A percentile compares a stretch with the other conserved stretches of the same genome.
Evolutionary conservation across 2,888 invertebrate species (phyloP).

Genomic region (Pogonocherus hispidulus): DNA sequence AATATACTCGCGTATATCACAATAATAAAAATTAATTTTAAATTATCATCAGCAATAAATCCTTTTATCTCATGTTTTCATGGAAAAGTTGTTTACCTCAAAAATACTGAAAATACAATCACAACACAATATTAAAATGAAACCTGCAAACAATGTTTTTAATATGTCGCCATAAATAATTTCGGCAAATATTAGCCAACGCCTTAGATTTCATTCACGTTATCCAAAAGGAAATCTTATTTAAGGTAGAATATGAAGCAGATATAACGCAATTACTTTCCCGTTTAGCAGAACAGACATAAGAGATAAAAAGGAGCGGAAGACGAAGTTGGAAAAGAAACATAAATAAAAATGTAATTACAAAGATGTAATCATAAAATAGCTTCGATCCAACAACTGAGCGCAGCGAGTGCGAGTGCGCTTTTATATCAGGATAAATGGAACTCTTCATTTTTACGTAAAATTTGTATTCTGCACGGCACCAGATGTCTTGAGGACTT

Average conservation of each 20-base stretch:
- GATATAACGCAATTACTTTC: slow-evolving; percentile 48
- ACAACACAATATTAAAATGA: too few relatives aligned
- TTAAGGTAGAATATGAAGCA: slow-evolving; percentile 45
- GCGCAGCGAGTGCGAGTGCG: slow-evolving; percentile 31
- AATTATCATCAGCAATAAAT: too few relatives aligned
- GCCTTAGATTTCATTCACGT: slow-evolving; percentile 40
- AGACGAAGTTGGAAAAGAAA: slow-evolving; percentile 43
- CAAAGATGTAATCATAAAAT: slow-evolving; percentile 61
- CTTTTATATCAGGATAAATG: slow-evolving; percentile 42
- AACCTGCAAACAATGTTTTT: not conserved
- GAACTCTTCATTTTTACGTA: slow-evolving; percentile 52
- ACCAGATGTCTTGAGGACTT: slow-evolving; percentile 61
- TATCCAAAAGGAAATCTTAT: slow-evolving; percentile 40
- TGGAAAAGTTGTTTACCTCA: too few relatives aligned
- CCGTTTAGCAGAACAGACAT: slow-evolving; percentile 39
- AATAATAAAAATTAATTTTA: too few relatives aligned
- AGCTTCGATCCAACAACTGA: slow-evolving; percentile 55
- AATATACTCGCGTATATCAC: too few relatives aligned
- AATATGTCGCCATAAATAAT: slow-evolving; percentile 16
- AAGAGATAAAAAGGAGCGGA: slow-evolving; percentile 42
- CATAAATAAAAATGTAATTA: slow-evolving; percentile 63
- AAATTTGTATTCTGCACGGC: slow-evolving; percentile 60
- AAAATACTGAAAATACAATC: too few relatives aligned
- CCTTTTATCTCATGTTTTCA: too few relatives aligned
- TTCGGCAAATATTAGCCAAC: slow-evolving; percentile 6